Evolutionary conservation across 2,113 vertebrate genomes (phyloP).

Genomic region (Herpetotheres cachinnans): DNA sequence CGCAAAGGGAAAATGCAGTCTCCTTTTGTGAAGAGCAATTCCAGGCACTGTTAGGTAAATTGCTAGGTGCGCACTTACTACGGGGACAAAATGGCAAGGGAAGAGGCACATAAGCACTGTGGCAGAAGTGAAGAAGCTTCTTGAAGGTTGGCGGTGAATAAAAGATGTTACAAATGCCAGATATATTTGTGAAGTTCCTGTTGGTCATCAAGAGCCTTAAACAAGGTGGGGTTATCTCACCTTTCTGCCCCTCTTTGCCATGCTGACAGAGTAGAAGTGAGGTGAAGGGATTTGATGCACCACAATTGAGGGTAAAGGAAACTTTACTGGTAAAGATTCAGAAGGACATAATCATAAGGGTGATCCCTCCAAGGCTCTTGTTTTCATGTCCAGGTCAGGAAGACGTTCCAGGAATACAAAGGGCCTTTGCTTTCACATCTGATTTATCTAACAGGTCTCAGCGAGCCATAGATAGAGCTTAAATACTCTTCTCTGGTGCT

Average conservation of each 20-base stretch:
- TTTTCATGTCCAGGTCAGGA: not conserved
- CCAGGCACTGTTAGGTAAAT: not conserved
- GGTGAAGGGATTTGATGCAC: not conserved
- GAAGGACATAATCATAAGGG: not conserved
- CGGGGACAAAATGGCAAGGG: not conserved
- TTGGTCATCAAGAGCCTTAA: not conserved
- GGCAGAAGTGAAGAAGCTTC: not conserved
- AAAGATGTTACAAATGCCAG: not conserved
- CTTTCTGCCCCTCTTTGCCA: not conserved
- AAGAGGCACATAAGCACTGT: not conserved
- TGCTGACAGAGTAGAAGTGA: not conserved
- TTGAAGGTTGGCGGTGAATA: not conserved
- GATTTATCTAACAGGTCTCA: not conserved
- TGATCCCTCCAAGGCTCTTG: not conserved
- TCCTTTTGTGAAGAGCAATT: conserved; percentile 46
- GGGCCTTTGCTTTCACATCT: not conserved
- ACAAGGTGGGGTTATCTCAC: not conserved
- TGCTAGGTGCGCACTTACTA: not conserved
- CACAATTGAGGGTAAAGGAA: not conserved
- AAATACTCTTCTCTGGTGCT: not conserved
- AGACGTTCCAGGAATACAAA: not conserved
- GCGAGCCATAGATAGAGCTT: not conserved
- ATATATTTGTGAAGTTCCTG: not conserved
- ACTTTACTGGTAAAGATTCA: not conserved
- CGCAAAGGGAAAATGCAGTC: not conserved